These are phyloP conservation scores for Herpailurus yagouaroundi DNA, from an alignment of 2,113 vertebrate genomes.

Conservation along the genomic window DNA sequence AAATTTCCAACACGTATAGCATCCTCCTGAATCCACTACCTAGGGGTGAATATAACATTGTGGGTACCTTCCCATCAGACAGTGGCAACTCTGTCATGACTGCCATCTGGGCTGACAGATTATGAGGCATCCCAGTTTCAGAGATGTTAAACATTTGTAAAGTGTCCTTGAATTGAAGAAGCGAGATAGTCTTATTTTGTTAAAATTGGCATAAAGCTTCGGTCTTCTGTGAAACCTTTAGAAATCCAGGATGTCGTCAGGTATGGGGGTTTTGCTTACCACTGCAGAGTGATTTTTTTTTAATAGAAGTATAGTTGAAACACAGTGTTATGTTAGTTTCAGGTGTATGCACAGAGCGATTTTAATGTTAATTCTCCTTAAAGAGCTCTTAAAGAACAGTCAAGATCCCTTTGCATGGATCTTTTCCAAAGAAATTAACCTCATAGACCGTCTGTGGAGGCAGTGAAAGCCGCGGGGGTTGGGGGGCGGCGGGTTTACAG, in stretches of 20 bases:
- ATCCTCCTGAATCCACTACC: not conserved
- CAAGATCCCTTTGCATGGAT: not conserved
- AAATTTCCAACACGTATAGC: not conserved
- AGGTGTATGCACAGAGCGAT: not conserved
- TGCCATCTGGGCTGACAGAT: not conserved
- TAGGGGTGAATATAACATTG: not conserved
- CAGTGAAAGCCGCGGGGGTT: not conserved
- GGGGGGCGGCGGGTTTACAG: not conserved
- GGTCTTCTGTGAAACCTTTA: not conserved
- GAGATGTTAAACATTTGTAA: not conserved
- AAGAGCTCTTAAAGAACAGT: not conserved
- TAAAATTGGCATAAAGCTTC: slow-evolving; percentile 12
- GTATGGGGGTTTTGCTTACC: not conserved
- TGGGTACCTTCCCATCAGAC: not conserved
- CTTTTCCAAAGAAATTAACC: not conserved
- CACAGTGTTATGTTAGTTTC: not conserved
- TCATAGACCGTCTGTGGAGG: not conserved
- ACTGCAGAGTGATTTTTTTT: not conserved
- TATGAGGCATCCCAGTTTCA: not conserved
- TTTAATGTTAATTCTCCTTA: slow-evolving; percentile 49
- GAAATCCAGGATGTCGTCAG: not conserved
- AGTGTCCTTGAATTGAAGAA: not conserved
- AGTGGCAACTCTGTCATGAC: not conserved
- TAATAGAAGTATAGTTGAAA: not conserved
- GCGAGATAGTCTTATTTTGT: not conserved